Base-by-base conservation (phyloP, 2,888 invertebrate genomes). In the Parasteatoda lunata region DNA sequence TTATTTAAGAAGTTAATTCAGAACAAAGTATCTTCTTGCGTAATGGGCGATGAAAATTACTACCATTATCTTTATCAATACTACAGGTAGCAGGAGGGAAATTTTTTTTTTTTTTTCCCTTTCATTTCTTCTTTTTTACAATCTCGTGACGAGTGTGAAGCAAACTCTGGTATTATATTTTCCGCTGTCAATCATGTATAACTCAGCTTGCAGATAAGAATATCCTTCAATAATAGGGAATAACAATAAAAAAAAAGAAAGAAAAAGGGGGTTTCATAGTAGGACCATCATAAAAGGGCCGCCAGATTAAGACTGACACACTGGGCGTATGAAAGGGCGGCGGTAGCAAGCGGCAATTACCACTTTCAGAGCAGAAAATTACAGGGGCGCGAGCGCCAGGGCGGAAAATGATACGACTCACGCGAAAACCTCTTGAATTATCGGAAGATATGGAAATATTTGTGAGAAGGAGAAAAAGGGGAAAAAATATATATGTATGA, bases 341-440 rank as follows among this genome's bases (percentile, higher is more conserved):
- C 65, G 59, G 73, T 71, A 82, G 86, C 86, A 87, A 87, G 86
- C 82, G 82, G 81, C 82, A 87, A 87, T 87, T 87, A 87, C 82
- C 73, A 77, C 77, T 81, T 68, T 68, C 80, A 59, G 73, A 79
- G 80, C 76, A 72, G 81, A 87, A 87, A 87, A 87, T 87, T 87
- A 87, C 82, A 82, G 81, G 86, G 86, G 86, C 86, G 86, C 77
- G 81, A 47, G 77, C 81, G 64, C 68, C 75, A 66, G 86, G 81
- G 86, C 77, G 86, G 82, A 82, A 87, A 87, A 87, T 87, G 81
- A 87, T 84, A 84, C 79, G 69, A 51, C 84, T 78, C 82, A 78
- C 73, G 73, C 81, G 49, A 76, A 77, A 79, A 70, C 84, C 82
- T 72, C 75, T 15, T 75, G 85, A 86, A 86, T 86, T 86, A 80